Evolutionary conservation across 2,888 invertebrate species (phyloP), one percentile per base, ranked within the genome.

Genomic region (Drosophila siamana): DNA sequence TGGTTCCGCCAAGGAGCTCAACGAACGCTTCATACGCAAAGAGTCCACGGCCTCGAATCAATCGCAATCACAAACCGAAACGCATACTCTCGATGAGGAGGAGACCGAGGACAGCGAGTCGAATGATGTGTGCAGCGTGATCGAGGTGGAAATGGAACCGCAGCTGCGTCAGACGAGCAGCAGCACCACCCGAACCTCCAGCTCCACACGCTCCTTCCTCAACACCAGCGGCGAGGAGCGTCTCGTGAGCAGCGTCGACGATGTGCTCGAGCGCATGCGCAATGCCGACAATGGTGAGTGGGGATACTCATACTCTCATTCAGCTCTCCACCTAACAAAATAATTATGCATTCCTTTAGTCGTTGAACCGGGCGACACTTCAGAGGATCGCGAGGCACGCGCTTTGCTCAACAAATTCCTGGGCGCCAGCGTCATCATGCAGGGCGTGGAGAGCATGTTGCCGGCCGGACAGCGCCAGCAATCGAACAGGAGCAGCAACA

Each of bases 361-460:
- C 89, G 92, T 93, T 69, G 94, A 94, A 83, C 94, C 94, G 71
- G 95, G 95, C 7, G 96, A 96, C 89, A 93, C 93, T 1, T 90
- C 91, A 28, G 95, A 95, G 90, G 96, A 96, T 91, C 91, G 93
- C 38, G 95, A 96, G 92, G 96, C 96, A 38, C 94, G 96, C 60
- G 95, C 95, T 69, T 93, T 96, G 81, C 94, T 96, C 54, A 97
- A 97, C 93, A 96, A 96, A 93, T 96, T 96, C 93, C 93, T 97
- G 54, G 96, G 96, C 62, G 96, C 96, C 72, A 95, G 95, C 84
- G 96, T 96, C 82, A 94, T 96, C 66, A 95, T 97, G 93, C 94
- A 95, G 56, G 96, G 96, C 80, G 95, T 96, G 93, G 96, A 96
- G 93, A 86, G 87, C 41, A 90, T 91, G 74, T 70, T 91, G 62